Evolutionary conservation across 2,113 vertebrate species (phyloP).

Genomic region (Tachuris rubrigastra): DNA sequence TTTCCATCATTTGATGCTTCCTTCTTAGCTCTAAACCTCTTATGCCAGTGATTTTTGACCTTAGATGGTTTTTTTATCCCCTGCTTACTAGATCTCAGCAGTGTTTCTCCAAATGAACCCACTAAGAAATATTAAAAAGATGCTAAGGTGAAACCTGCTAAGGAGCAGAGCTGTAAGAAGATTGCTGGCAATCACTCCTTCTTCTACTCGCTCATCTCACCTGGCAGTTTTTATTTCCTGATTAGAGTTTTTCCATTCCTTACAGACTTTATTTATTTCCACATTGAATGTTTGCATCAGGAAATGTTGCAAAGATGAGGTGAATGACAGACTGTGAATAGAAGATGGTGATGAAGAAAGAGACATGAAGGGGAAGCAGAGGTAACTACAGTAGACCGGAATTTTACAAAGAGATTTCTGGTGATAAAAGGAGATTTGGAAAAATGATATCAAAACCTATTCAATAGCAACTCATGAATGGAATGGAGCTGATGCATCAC

Average conservation of each 20-base stretch:
- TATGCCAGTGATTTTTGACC: background rate
- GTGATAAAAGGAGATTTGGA: background rate
- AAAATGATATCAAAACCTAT: background rate
- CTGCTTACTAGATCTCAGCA: background rate
- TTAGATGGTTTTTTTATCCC: background rate
- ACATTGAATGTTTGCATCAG: background rate
- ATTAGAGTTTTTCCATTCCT: background rate
- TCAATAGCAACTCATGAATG: background rate
- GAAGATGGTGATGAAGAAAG: background rate
- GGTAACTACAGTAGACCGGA: background rate
- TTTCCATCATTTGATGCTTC: slow-evolving; percentile 20
- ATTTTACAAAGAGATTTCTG: background rate
- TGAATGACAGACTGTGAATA: background rate
- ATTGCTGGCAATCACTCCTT: background rate
- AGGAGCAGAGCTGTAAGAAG: background rate
- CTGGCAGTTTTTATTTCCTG: background rate
- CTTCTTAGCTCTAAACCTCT: background rate
- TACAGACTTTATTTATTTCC: background rate
- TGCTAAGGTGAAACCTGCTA: background rate
- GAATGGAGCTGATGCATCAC: background rate
- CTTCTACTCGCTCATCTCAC: background rate
- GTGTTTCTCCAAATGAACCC: background rate
- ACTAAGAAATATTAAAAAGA: background rate
- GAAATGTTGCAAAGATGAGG: background rate
- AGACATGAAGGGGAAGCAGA: background rate